phyloP scores from a whole-genome alignment of 2,113 vertebrate species.

The Bubo scandiacus region DNA sequence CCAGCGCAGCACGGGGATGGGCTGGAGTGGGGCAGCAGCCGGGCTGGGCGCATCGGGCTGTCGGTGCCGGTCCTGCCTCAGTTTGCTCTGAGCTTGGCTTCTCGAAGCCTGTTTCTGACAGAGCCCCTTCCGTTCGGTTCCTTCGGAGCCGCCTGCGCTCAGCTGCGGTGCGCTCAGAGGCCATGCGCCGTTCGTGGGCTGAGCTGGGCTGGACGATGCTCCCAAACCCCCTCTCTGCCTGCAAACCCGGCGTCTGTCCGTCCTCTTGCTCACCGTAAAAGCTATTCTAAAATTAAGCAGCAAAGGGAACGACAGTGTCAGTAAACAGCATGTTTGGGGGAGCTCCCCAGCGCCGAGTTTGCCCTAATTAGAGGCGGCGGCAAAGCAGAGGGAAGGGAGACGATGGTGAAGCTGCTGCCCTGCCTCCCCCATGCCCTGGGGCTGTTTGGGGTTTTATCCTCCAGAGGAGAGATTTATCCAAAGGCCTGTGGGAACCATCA shows the following conservation, averaged over 20 bases:
- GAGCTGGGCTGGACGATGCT: neutral
- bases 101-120: rapidly evolving
- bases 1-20: rapidly evolving
- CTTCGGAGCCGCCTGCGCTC: neutral
- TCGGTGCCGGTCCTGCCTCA: rapidly evolving
- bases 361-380: neutral
- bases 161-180: neutral
- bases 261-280: neutral
- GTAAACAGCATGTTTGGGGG: rapidly evolving
- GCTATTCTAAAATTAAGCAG: neutral
- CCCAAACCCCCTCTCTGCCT: neutral
- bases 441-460: neutral
- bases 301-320: too few species aligned
- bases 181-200: neutral
- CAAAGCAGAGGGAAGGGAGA: neutral
- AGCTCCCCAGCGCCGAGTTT: neutral
- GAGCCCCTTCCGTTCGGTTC: rapidly evolving
- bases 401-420: neutral
- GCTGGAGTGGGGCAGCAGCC: rapidly evolving
- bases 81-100: neutral
- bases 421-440: neutral
- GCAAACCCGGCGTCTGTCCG: rapidly evolving
- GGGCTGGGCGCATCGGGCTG: rapidly evolving
- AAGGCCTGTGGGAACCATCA: neutral
- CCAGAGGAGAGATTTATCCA: neutral